phyloP scores from a whole-genome alignment of 2,797 vertebrate species.

The Chromobotia macracanthus region DNA sequence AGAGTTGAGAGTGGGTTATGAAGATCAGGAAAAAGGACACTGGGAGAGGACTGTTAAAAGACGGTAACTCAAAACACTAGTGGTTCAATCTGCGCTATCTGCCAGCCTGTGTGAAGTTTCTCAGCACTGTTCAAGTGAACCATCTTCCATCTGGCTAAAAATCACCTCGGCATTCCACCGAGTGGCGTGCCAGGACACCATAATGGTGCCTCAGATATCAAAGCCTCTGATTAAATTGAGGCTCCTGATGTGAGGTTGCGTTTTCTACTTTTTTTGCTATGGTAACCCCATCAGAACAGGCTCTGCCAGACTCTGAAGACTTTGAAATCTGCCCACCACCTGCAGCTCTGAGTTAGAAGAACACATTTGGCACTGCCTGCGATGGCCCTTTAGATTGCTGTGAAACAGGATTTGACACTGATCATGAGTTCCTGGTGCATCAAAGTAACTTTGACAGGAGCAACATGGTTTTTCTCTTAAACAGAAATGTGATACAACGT shows the following conservation, averaged over 20 bases:
- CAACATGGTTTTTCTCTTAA: not conserved
- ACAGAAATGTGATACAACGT: not conserved
- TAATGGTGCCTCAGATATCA: slow-evolving; percentile 47
- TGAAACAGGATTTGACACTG: slow-evolving; percentile 25
- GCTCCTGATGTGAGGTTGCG: slow-evolving; percentile 49
- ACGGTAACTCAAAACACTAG: slow-evolving; percentile 25
- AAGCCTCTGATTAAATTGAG: slow-evolving; percentile 50
- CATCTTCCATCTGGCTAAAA: slow-evolving; percentile 53
- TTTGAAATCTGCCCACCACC: slow-evolving; percentile 45
- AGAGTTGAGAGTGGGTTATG: slow-evolving; percentile 49
- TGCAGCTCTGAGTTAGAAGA: slow-evolving; percentile 34
- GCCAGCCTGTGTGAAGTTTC: slow-evolving; percentile 52
- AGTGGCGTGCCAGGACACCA: slow-evolving; percentile 44
- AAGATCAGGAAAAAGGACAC: slow-evolving; percentile 46
- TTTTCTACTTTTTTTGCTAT: slow-evolving; percentile 45
- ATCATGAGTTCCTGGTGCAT: slow-evolving; percentile 2
- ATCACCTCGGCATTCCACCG: slow-evolving; percentile 50
- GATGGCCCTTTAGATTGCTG: slow-evolving; percentile 1
- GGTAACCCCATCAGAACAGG: slow-evolving; percentile 35
- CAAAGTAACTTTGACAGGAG: not conserved
- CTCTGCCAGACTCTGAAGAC: slow-evolving; percentile 18
- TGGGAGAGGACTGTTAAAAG: slow-evolving; percentile 37
- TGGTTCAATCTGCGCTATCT: slow-evolving; percentile 37
- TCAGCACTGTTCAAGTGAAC: slow-evolving; percentile 46
- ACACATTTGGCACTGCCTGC: not conserved